Conservation (phyloP, 2,113 vertebrate genomes). For the Rhea americana region DNA sequence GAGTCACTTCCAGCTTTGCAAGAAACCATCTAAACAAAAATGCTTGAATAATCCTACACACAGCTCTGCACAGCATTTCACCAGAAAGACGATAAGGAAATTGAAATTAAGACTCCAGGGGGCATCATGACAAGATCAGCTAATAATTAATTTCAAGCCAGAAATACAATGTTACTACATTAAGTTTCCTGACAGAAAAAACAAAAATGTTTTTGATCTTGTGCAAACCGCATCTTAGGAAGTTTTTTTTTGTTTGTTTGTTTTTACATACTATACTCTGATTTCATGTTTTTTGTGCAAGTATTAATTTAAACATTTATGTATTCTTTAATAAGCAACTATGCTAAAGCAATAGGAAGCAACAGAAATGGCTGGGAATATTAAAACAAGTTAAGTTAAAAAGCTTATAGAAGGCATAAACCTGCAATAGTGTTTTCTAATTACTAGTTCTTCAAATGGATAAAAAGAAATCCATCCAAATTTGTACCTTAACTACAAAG, state of each 20-base stretch:
- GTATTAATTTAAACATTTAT: too few relatives aligned
- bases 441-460: not conserved
- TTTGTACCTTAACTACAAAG: not conserved
- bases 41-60: rapidly evolving
- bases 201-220: too few relatives aligned
- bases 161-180: not conserved
- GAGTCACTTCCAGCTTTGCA: not conserved
- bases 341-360: too few relatives aligned
- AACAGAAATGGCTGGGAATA: not conserved
- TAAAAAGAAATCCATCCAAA: too few relatives aligned
- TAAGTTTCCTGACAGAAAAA: too few relatives aligned
- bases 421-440: not conserved
- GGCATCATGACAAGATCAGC: not conserved
- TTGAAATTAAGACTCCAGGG: not conserved
- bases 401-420: not conserved
- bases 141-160: not conserved
- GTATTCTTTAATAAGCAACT: too few relatives aligned
- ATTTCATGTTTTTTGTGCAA: too few relatives aligned
- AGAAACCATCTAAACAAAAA: not conserved
- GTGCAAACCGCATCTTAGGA: too few relatives aligned
- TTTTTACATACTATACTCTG: too few relatives aligned
- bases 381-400: not conserved
- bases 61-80: not conserved
- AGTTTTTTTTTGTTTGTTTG: too few relatives aligned
- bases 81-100: not conserved